Base-by-base conservation (phyloP, 2,888 invertebrate species). In the Barypeithes pellucidus region DNA sequence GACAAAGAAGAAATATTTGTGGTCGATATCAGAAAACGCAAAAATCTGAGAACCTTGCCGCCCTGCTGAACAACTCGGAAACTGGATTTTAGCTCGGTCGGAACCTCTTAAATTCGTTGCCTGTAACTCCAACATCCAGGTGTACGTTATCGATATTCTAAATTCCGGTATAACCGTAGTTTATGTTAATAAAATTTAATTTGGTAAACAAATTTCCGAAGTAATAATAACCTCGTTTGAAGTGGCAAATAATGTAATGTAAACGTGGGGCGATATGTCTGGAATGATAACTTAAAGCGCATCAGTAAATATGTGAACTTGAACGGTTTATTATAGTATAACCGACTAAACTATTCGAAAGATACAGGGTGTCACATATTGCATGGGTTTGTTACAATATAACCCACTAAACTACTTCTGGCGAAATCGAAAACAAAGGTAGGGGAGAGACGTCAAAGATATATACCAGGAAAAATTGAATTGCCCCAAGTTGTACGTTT, bases 131-230 rank as follows among this genome's bases (percentile, higher is more conserved):
- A 29, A 29, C n/a, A 16, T 45, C 62, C 63, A 63, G 63, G 63
- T 63, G 50, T 16, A 63, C 7, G 12, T 50, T 47, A 33, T 36
- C 63, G 18, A 9, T 50, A 45, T 63, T 29, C 36, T 45, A 29
- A 50, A 47, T 50, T 63, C 50, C 63, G 20, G 33, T 36, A 5
- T 50, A 62, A 20, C 47, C 20, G 18, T 63, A 29, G 33, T 33
- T 57, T 57, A 63, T 63, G 63, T 16, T 50, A 63, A 63, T 36
- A 63, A 18, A 9, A 7, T 16, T 45, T 63, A 63, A 63, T 63
- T 63, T 63, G 63, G 33, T 63, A 63, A 63, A 50, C 63, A 63
- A 63, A 63, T 63, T 63, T 50, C 7, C 36, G 36, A 8, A 50
- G 33, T 36, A 47, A 50, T 62, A 62, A 62, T 63, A 63, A 47